These are phyloP conservation scores for Trididemnum miniatum DNA, from an alignment of 23 tunicate genomes.

Conservation along the genomic window DNA sequence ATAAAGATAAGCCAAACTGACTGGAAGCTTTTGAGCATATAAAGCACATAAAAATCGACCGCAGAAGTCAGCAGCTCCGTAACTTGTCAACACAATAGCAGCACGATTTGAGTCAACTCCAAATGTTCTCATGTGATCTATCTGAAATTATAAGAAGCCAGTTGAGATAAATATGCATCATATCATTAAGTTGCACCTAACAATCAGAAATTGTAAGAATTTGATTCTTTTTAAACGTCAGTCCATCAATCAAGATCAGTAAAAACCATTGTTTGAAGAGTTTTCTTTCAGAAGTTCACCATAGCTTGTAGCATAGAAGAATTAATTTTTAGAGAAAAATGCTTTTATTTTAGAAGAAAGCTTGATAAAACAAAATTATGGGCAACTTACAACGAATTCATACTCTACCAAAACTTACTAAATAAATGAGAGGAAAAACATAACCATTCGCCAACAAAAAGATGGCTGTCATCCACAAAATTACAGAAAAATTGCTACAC, in stretches of 20 bases:
- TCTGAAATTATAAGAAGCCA: slow-evolving; percentile 21
- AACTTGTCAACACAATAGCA: slow-evolving; percentile 69
- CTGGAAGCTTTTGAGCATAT: slow-evolving; percentile 45
- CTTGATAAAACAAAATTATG: too few species aligned
- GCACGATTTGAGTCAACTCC: slow-evolving; percentile 34
- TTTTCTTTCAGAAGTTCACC: too few species aligned
- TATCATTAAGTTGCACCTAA: too few species aligned
- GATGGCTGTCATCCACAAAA: slow-evolving; percentile 78
- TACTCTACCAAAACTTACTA: slow-evolving; percentile 61
- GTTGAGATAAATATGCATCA: background rate
- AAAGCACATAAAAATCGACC: slow-evolving; percentile 72
- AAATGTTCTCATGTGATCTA: slow-evolving; percentile 68
- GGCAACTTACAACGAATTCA: too few species aligned
- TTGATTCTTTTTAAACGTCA: too few species aligned
- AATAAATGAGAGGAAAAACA: slow-evolving; percentile 77
- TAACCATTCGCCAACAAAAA: slow-evolving; percentile 76
- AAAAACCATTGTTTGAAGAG: too few species aligned
- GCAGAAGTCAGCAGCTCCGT: slow-evolving; percentile 62
- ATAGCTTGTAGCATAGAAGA: too few species aligned
- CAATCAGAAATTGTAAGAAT: too few species aligned
- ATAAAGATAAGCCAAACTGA: slow-evolving; percentile 73
- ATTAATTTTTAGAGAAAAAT: too few species aligned
- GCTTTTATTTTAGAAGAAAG: too few species aligned
- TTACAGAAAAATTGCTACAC: slow-evolving; percentile 48
- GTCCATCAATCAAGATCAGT: too few species aligned